phyloP scores from a whole-genome alignment of 2,113 vertebrate genomes.

The Ia io region DNA sequence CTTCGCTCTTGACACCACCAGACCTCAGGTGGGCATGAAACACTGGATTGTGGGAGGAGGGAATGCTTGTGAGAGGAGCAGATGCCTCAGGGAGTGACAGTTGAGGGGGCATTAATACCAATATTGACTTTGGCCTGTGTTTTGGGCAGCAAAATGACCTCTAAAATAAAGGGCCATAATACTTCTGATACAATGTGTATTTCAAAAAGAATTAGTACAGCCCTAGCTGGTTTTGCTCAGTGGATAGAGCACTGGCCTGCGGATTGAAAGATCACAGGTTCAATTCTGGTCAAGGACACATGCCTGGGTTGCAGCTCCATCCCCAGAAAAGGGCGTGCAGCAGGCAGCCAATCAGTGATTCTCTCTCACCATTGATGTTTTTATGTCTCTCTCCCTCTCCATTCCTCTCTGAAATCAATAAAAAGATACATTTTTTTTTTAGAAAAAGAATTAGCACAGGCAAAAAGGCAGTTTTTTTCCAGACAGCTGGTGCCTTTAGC shows the following conservation, averaged over 20 bases:
- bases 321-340: too few relatives aligned
- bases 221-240: too few relatives aligned
- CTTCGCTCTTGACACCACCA: background rate
- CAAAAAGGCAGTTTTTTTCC: background rate
- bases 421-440: too few relatives aligned
- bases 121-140: background rate
- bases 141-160: background rate
- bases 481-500: background rate
- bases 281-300: too few relatives aligned
- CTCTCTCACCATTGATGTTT: too few relatives aligned
- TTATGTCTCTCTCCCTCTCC: too few relatives aligned
- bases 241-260: too few relatives aligned
- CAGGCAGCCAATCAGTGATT: too few relatives aligned
- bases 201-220: background rate
- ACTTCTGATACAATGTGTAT: background rate
- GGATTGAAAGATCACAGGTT: too few relatives aligned
- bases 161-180: background rate
- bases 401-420: too few relatives aligned
- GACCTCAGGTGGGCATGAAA: background rate
- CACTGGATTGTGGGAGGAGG: fast-evolving
- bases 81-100: too few relatives aligned
- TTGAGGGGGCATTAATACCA: fast-evolving
- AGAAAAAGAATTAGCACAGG: background rate
- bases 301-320: too few relatives aligned
- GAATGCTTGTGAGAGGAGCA: background rate